Percentiles rank a stretch among this genome's conserved stretches.
phyloP scores from a whole-genome alignment of 2,113 vertebrate species.

The Syngnathus scovelli region DNA sequence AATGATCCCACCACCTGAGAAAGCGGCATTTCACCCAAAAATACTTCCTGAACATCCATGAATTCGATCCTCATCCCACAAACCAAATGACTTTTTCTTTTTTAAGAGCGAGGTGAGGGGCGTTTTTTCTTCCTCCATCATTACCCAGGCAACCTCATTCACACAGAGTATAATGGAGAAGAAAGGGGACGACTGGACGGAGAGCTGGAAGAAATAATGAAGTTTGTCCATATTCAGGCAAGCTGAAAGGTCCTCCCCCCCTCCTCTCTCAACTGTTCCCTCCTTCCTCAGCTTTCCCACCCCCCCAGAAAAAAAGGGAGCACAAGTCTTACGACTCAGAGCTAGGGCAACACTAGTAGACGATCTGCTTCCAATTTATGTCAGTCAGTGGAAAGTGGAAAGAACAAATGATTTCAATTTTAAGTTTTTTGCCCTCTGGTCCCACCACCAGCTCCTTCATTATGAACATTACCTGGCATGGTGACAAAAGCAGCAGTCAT shows the following conservation, averaged over 20 bases:
- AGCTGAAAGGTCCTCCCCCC: constrained; percentile 68
- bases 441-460: constrained; percentile 34
- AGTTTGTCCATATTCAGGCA: constrained; percentile 80
- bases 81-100: constrained; percentile 46
- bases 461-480: constrained; percentile 45
- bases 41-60: constrained; percentile 56
- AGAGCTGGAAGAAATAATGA: constrained; percentile 75
- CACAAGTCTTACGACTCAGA: constrained; percentile 58
- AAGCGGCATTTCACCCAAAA: constrained; percentile 48
- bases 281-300: constrained; percentile 55
- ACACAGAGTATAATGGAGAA: constrained; percentile 72
- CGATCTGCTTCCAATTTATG: constrained; percentile 73
- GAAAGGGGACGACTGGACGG: constrained; percentile 75
- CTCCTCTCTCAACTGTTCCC: constrained; percentile 61
- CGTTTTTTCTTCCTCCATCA: constrained; percentile 72
- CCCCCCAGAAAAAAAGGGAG: constrained; percentile 50
- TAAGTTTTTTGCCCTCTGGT: constrained; percentile 52
- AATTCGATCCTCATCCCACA: constrained; percentile 53
- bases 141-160: constrained; percentile 79
- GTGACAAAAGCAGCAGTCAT: constrained; percentile 35
- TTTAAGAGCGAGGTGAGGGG: constrained; percentile 57
- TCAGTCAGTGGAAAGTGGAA: constrained; percentile 59
- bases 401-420: constrained; percentile 67
- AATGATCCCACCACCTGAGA: constrained; percentile 41
- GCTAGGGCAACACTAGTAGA: constrained; percentile 40